Base-by-base conservation (phyloP, 2,888 invertebrate species). In the Drosophila recens region DNA sequence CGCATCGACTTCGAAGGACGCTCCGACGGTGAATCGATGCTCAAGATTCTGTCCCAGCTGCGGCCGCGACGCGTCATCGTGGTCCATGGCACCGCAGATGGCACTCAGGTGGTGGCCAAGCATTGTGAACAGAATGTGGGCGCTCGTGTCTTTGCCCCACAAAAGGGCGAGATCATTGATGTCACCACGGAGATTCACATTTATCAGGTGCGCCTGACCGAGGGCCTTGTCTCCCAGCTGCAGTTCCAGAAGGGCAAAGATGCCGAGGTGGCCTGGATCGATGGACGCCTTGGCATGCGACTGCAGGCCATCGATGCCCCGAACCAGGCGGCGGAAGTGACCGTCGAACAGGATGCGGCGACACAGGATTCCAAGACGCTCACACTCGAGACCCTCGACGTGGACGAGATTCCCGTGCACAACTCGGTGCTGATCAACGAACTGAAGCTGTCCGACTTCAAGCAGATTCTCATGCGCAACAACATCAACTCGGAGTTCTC, bases 141-240 rank as follows among this genome's bases (percentile, higher is more conserved):
- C 6, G 95, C 95, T 0, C 94, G 95, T 78, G 95, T 99, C 1
- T 99, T 97, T 92, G 95, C 96, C 2, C 99, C 99, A 0, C 93
- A 93, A 10, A 94, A 94, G 62, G 97, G 97, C 0, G 98, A 99
- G 78, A 90, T 92, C 9, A 95, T 99, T 4, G 99, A 99, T 92
- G 99, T 98, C 0, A 99, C 99, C 0, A 98, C 98, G 0, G 99
- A 99, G 93, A 98, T 98, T 0, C 98, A 99, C 89, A 99, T 99
- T 84, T 99, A 98, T 92, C 99, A 99, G 94, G 98, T 98, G 72
- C 96, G 97, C 59, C 93, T 99, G 46, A 98, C 98, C 2, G 99
- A 99, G 93, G 96, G 97, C 4, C 93, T 99, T 69, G 97, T 99
- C 76, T 97, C 97, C 1, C 96, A 97, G 9, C 93, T 99, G 65